These are phyloP conservation scores for Cuculus canorus DNA, from an alignment of 2,797 vertebrate species.

Conservation along the genomic window DNA sequence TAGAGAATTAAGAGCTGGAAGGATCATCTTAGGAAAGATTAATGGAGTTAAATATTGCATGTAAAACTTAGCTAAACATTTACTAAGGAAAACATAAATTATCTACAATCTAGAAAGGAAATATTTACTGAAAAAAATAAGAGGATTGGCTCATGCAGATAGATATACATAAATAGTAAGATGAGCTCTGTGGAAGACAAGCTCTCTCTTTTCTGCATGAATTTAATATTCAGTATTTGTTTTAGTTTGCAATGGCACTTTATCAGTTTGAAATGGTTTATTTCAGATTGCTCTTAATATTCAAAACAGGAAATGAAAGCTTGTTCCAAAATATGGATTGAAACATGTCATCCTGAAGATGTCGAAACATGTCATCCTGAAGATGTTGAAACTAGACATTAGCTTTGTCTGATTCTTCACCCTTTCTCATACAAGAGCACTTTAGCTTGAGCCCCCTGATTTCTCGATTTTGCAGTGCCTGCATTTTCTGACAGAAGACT, in stretches of 20 bases:
- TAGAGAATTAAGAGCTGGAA: not conserved
- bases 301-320: not conserved
- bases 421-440: not conserved
- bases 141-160: not conserved
- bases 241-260: not conserved
- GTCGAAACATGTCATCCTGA: not conserved
- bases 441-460: not conserved
- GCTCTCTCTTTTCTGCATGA: not conserved
- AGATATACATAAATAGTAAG: not conserved
- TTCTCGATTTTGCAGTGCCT: not conserved
- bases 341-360: not conserved
- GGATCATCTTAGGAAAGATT: not conserved
- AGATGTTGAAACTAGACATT: not conserved
- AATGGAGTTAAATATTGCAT: not conserved
- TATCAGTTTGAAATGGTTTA: not conserved
- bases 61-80: conserved; percentile 31
- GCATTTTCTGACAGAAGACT: not conserved
- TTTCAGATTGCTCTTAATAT: not conserved
- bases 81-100: not conserved
- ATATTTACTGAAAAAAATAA: conserved; percentile 40
- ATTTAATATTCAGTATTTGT: not conserved
- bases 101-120: not conserved
- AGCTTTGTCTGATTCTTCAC: not conserved
- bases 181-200: not conserved
- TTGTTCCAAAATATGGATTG: not conserved